Base-by-base conservation (phyloP, 2,797 vertebrate genomes). In the Meda fulgida region DNA sequence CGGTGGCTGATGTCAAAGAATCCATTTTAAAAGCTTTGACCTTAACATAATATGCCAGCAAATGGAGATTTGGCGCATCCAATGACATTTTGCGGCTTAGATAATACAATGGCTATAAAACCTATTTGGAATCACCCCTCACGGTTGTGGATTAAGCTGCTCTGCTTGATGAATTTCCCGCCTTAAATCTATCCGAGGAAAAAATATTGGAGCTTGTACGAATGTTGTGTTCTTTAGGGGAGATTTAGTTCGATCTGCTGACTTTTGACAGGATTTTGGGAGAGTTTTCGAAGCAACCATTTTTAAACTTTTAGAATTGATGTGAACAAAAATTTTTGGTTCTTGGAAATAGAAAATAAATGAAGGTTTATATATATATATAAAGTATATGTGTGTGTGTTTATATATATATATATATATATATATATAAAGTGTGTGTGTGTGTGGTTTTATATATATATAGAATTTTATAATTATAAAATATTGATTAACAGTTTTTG, bases 21-120 rank as follows among this genome's bases (percentile, higher is more conserved):
- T 85, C 58, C 80, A 71, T 70, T 87, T 86, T 58, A 78, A 78
- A 87, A 86, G 83, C 84, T 84, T 80, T 89, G 84, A 87, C 84
- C 84, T 87, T 89, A 88, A 86, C 70, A 79, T 72, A 87, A 87
- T 63, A 46, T 84, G 87, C 51, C 85, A 55, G 85, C 71, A 72
- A 87, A 55, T 70, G 83, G 80, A 86, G 80, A 81, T 29, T 36
- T 29, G 63, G 83, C 75, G 26, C 84, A 83, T 88, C 66, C 86
- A 23, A 81, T 89, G 87, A 88, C 88, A 87, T 88, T 89, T 90
- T 29, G 26, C 78, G n/a, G 88, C 73, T 85, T 82, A 53, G 76
- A 80, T 75, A 83, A 80, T 73, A 85, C 85, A 78, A 86, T 67
- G 58, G 87, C 86, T 80, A 69, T 73, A 80, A 89, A 86, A 75